Conservation (phyloP, 2,888 invertebrate species). For the Poecilus cupreus region DNA sequence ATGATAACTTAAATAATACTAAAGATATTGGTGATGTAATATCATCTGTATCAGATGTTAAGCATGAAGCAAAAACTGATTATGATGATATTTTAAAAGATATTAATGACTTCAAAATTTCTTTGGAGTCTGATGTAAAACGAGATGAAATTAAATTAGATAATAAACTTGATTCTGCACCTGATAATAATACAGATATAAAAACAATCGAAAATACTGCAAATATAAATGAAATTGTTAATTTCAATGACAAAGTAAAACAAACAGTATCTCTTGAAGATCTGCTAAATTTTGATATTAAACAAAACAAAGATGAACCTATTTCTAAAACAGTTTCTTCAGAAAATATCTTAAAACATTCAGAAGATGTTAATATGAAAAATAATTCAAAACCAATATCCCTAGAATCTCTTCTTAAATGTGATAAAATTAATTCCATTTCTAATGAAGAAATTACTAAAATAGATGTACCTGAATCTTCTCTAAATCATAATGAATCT, state of each 20-base stretch:
- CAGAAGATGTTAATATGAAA: background rate
- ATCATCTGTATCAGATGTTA: background rate
- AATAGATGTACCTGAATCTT: slow-evolving; percentile 36
- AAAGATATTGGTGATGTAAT: slow-evolving; percentile 13
- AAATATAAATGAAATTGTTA: background rate
- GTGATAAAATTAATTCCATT: slow-evolving; percentile 1
- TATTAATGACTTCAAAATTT: slow-evolving; percentile 24
- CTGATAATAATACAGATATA: slow-evolving; percentile 1
- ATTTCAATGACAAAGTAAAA: slow-evolving; percentile 14
- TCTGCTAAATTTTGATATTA: background rate
- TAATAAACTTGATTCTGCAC: background rate
- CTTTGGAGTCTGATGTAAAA: slow-evolving; percentile 10
- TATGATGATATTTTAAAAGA: slow-evolving; percentile 26
- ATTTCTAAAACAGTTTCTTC: background rate
- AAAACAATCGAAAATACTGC: background rate
- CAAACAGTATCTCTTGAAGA: slow-evolving; percentile 24
- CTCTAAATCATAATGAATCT: slow-evolving; percentile 8
- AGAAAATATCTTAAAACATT: background rate
- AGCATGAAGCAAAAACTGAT: background rate
- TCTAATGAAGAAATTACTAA: background rate
- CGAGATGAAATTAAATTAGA: background rate
- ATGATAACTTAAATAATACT: too few species aligned
- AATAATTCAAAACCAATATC: slow-evolving; percentile 16
- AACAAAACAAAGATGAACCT: background rate
- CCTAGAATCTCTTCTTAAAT: slow-evolving; percentile 24